Conservation (phyloP, 1,140 invertebrate genomes). For the Drosophila malerkotliana region DNA sequence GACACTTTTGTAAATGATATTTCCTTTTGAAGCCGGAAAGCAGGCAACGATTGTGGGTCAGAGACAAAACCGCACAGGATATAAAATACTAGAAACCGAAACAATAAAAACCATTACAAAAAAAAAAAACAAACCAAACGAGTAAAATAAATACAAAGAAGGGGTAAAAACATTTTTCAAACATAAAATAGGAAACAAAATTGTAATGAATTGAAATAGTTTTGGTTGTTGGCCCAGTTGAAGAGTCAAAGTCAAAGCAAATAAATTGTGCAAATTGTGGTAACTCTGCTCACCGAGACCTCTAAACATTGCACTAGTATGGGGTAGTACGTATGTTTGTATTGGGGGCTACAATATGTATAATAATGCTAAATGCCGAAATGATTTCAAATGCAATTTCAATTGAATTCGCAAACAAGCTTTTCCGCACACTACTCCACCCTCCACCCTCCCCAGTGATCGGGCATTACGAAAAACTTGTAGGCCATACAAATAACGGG, state of each 20-base stretch:
- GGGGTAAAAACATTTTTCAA: not conserved
- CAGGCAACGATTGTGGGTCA: constrained; percentile 25
- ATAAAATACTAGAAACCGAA: constrained; percentile 22
- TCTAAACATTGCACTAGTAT: constrained; percentile 12
- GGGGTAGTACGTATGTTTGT: not conserved
- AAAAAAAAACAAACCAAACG: not conserved
- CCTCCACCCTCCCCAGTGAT: not conserved
- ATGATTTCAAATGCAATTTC: constrained; percentile 75
- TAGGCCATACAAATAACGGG: constrained; percentile 49
- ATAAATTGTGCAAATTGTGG: constrained; percentile 73
- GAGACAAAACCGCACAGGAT: constrained; percentile 25
- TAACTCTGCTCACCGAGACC: constrained; percentile 34
- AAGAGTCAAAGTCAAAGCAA: constrained; percentile 68
- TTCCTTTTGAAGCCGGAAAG: constrained; percentile 1
- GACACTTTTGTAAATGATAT: constrained; percentile 20
- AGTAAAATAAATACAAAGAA: too few species aligned
- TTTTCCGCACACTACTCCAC: not conserved
- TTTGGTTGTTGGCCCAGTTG: constrained; percentile 40
- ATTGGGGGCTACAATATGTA: constrained; percentile 37
- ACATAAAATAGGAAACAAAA: constrained; percentile 7
- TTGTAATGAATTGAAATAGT: constrained; percentile 27
- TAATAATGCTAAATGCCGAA: constrained; percentile 65
- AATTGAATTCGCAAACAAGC: constrained; percentile 65
- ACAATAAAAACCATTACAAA: constrained; percentile 33
- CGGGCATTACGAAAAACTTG: constrained; percentile 45